Evolutionary conservation across 2,113 vertebrate genomes (phyloP).

Genomic region (Colaptes auratus): DNA sequence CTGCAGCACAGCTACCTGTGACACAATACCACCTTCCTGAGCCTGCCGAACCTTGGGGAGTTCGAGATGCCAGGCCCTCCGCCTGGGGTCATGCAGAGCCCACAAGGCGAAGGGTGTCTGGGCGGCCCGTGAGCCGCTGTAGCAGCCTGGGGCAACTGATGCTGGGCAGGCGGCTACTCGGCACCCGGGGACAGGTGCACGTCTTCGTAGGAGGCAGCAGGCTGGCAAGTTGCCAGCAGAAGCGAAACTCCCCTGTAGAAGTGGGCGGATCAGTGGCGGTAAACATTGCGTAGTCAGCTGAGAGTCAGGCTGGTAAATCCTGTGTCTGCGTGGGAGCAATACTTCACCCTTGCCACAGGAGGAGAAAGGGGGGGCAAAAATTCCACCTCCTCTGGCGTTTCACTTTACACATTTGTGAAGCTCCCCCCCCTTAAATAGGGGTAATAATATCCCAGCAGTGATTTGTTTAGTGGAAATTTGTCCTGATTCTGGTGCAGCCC

Average conservation of each 20-base stretch:
- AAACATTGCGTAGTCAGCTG: background rate
- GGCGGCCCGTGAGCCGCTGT: rapidly evolving
- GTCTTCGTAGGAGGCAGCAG: background rate
- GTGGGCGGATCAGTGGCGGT: background rate
- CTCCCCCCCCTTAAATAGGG: background rate
- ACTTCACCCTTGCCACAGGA: rapidly evolving
- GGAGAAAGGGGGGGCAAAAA: too few relatives aligned
- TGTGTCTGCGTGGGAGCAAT: background rate
- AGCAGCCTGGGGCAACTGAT: background rate
- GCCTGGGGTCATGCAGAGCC: background rate
- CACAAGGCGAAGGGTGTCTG: background rate
- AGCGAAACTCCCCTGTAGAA: background rate
- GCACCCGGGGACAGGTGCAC: rapidly evolving
- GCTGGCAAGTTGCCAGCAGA: background rate
- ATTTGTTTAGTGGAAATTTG: background rate
- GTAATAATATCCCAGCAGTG: background rate
- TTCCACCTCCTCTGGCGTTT: background rate
- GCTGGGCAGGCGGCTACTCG: rapidly evolving
- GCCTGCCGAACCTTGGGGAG: too few relatives aligned
- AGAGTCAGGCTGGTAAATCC: background rate
- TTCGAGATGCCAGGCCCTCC: background rate
- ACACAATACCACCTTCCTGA: rapidly evolving
- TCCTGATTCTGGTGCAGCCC: background rate
- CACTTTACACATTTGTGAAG: rapidly evolving
- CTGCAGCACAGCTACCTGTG: background rate